Evolutionary conservation across 2,797 vertebrate genomes (phyloP).

Genomic region (Cryptoprocta ferox): DNA sequence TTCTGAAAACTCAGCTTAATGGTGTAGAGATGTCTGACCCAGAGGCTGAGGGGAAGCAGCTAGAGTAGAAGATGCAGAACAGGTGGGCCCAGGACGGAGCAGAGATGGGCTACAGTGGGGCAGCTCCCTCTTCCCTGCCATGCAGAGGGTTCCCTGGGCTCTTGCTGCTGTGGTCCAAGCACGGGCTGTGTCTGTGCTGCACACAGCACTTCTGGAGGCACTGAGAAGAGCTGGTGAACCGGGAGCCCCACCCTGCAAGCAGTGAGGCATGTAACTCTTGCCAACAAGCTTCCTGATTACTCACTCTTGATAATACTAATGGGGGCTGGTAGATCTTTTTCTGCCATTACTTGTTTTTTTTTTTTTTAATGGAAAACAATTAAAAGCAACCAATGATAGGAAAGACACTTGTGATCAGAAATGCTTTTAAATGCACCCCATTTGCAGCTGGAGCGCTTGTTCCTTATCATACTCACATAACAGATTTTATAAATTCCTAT

Average conservation of each 20-base stretch:
- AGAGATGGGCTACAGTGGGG: not conserved
- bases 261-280: not conserved
- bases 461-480: not conserved
- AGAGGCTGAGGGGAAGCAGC: not conserved
- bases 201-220: not conserved
- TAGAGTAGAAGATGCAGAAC: not conserved
- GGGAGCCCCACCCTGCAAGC: not conserved
- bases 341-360: not conserved
- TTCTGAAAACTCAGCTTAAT: not conserved
- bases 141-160: not conserved
- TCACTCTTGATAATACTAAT: not conserved
- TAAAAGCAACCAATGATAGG: not conserved
- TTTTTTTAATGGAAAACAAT: not conserved
- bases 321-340: not conserved
- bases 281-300: not conserved
- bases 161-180: not conserved
- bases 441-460: not conserved
- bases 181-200: not conserved
- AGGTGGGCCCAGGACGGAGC: not conserved
- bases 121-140: too few relatives aligned
- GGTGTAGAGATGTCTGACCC: not conserved
- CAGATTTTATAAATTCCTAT: not conserved
- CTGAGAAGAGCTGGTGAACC: not conserved
- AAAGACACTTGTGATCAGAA: not conserved
- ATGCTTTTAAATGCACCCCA: not conserved